Base-by-base conservation (phyloP, 2,797 vertebrate genomes). In the Amazona finschi region DNA sequence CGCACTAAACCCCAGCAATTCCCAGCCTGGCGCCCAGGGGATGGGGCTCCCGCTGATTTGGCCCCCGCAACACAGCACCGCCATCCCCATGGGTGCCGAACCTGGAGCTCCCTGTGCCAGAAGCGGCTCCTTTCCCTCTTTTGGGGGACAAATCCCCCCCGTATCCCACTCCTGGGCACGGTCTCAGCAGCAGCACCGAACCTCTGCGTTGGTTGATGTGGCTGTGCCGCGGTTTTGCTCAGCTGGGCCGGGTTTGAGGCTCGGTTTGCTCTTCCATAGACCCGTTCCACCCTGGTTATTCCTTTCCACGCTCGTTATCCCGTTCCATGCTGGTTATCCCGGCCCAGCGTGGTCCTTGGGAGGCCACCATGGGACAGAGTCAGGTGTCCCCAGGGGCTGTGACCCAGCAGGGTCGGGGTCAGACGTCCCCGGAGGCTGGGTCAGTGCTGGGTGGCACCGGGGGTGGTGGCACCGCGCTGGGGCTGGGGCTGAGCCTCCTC, bases 111-210 rank as follows among this genome's bases (percentile, higher is more conserved):
- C 15, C 13, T n/a, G 24, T 28, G 15, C 33, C 64, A n/a, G 9
- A 15, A 55, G 20, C 3, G 1, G 28, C 21, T 66, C n/a, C 0
- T 55, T 25, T 55, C 25, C 36, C 27, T 61, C 47, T 16, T 55
- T 4, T 4, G 57, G 47, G 66, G 60, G 38, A 15, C 49, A 50
- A 47, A 39, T 6, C 2, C 20, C 25, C 27, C 21, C 30, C 33
- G 8, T 11, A 12, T 12, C 49, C 5, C 28, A 2, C 38, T 50
- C 18, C 8, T 55, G 6, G 3, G 9, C 21, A 4, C 3, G 4
- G 53, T 31, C 15, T 20, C 52, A 0, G 27, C 11, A 9, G 70
- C 8, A 7, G 6, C 50, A 3, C 30, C 70, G 4, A 49, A 19
- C 33, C 25, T 31, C 22, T 11, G 28, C 7, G 14, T 7, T 12